Evolutionary conservation across 1,140 invertebrate species (phyloP), one percentile per base, ranked within the genome.

Genomic region (Penaeus indicus): DNA sequence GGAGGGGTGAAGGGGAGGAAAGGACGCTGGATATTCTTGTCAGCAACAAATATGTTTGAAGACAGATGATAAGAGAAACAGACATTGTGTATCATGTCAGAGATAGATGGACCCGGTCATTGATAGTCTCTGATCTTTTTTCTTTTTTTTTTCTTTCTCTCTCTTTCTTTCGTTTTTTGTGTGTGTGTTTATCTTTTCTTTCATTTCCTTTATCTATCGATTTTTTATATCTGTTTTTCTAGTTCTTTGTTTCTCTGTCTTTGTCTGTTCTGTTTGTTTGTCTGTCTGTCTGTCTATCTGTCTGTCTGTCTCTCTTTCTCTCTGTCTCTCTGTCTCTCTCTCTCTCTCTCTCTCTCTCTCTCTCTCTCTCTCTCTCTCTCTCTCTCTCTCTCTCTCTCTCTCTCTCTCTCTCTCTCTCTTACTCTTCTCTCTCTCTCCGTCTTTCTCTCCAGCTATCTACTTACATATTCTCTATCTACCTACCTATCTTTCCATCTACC

Each of bases 341-440:
- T 85, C 67, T 85, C 83, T 64, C 67, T 85, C 67, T 85, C 83
- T 72, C 67, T 64, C 62, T 85, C 83, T 69, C 84, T 81, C 61
- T 69, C 78, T 78, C 61, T 63, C 47, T 86, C 78, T 75, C 54
- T 32, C 27, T 47, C 27, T 85, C 88, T 81, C 83, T 88, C 90
- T n/a, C 69, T 64, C 8, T 85, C 82, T 32, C 82, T 64, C 78
- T 87, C 72, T 61, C 89, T 72, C 47, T 88, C 90, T 87, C 64
- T 27, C 60, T 84, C 81, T 42, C 69, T 83, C 54, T 64, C 64
- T 86, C 32, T 81, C 75, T 54, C 22, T 22, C 27, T 79, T 42
- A 11, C 18, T 13, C 32, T 5, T 38, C 38, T 38, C 38, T 38
- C 38, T 38, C 38, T 38, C 38, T 38, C 38, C 5, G 2, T 38